These are phyloP conservation scores for Coptodon rendalli DNA, from an alignment of 2,113 vertebrate species.

Conservation along the genomic window DNA sequence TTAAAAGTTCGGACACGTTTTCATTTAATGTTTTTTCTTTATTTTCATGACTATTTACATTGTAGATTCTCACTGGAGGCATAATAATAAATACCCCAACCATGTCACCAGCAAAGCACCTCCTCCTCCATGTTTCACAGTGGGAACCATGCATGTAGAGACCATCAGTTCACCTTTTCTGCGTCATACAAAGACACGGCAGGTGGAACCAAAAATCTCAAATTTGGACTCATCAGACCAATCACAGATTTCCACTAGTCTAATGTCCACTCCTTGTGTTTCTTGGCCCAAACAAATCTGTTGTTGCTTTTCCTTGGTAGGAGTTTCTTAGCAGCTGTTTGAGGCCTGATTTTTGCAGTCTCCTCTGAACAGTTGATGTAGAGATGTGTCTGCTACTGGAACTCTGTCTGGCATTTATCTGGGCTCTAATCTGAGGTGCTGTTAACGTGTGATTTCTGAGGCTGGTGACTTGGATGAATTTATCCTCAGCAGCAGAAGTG, in stretches of 20 bases:
- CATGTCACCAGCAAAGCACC: background rate
- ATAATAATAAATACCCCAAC: background rate
- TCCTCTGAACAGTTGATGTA: background rate
- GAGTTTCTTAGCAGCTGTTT: background rate
- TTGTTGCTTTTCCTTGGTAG: background rate
- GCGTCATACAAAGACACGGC: background rate
- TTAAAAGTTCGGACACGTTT: background rate
- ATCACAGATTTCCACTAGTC: background rate
- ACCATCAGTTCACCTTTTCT: background rate
- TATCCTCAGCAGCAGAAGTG: too few relatives aligned
- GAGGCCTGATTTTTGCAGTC: background rate
- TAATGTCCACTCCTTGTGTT: background rate
- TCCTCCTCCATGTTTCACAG: background rate
- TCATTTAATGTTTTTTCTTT: background rate
- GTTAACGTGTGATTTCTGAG: too few relatives aligned
- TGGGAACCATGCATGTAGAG: background rate
- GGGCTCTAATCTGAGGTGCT: too few relatives aligned
- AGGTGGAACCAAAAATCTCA: background rate
- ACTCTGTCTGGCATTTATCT: too few relatives aligned
- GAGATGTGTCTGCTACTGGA: background rate
- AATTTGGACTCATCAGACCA: background rate
- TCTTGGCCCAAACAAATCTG: background rate
- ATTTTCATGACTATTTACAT: background rate
- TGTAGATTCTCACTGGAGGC: background rate
- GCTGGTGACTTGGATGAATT: too few relatives aligned